Base-by-base conservation (phyloP, 1,140 invertebrate species). In the Metopolophium dirhodum region DNA sequence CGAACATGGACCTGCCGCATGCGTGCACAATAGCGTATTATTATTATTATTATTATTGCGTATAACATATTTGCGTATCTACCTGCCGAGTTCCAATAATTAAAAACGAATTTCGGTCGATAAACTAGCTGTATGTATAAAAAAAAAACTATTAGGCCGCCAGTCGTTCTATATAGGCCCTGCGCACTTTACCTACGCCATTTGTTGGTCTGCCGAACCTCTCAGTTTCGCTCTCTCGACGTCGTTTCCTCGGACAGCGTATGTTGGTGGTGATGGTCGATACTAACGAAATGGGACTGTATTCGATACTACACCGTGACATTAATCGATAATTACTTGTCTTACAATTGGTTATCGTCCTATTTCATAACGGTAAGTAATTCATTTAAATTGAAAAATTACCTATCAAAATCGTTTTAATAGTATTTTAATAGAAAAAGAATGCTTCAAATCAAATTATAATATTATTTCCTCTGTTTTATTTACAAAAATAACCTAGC, bases 91-190 rank as follows among this genome's bases (percentile, higher is more conserved):
- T 87, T n/a, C n/a, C 51, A 35, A 88, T 35, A 51, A 88, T 88
- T 54, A 88, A 88, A 88, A 88, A 22, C 20, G 20, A 88, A 88
- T 88, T 88, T 88, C n/a, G 87, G 8, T 87, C 86, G n/a, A n/a
- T 35, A 82, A 37, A 82, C 30, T 77, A 37, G 6, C 20, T 23
- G 22, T 30, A 30, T 30, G 23, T n/a, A 77, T n/a, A n/a, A 20
- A 18, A n/a, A n/a, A 6, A n/a, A 6, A n/a, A 18, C n/a, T 77
- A 61, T 77, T 23, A 77, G 30, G n/a, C n/a, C 61, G 6, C 14
- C 61, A 7, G 14, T 18, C 11, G 30, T 68, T 9, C 30, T 41
- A 41, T 41, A 23, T 68, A 68, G 30, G 61, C 30, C 61, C 4
- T 68, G 30, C 30, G 7, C 30, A 49, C 7, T 22, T n/a, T 18